A percentile compares a stretch with the other conserved stretches of the same genome.
phyloP scores from a whole-genome alignment of 2,888 invertebrate genomes.

The Pycnomerus fuliginosus region DNA sequence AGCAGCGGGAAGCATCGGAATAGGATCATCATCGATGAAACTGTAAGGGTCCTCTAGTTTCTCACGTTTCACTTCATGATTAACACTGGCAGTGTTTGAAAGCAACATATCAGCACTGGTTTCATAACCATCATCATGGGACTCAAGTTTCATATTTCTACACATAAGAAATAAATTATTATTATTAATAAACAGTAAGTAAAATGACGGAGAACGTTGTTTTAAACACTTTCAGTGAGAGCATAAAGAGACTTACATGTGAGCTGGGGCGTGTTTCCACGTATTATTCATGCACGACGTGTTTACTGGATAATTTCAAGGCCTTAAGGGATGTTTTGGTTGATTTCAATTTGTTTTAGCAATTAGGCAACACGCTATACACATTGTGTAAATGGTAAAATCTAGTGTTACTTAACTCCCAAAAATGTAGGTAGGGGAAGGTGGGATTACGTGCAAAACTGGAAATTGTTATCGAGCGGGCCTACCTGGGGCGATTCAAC shows the following conservation, averaged over 20 bases:
- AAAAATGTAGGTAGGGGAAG: no score
- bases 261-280: slow-evolving; percentile 34
- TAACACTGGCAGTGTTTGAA: slow-evolving; percentile 48
- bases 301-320: slow-evolving; percentile 32
- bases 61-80: slow-evolving; percentile 52
- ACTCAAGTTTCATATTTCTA: slow-evolving; percentile 61
- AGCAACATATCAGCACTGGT: slow-evolving; percentile 69
- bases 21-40: slow-evolving; percentile 78
- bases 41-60: slow-evolving; percentile 75
- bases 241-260: slow-evolving; percentile 25
- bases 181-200: no score
- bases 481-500: no score
- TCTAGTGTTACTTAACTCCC: no score
- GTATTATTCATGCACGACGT: slow-evolving; percentile 29
- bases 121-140: slow-evolving; percentile 88
- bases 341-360: slow-evolving; percentile 22
- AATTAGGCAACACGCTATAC: slow-evolving; percentile 40
- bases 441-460: no score
- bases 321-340: slow-evolving; percentile 35
- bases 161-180: slow-evolving; percentile 22
- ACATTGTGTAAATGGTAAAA: no score
- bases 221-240: slow-evolving; percentile 24
- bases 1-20: slow-evolving; percentile 50
- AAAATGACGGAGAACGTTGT: no score
- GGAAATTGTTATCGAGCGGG: no score